phyloP scores from a whole-genome alignment of 2,888 invertebrate species.

The Lutraria lutraria region DNA sequence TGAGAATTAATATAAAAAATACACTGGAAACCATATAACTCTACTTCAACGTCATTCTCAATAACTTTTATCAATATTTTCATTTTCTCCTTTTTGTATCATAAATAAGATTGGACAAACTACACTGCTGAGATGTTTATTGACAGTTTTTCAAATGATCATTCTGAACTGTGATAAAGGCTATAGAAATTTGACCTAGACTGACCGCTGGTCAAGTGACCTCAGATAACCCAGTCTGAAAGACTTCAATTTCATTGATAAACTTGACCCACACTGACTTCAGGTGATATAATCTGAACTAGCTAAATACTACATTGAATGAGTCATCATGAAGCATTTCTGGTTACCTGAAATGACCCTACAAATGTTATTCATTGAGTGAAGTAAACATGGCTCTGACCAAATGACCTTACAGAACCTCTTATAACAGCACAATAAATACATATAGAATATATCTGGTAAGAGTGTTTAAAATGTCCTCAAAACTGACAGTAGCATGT shows the following conservation, averaged over 20 bases:
- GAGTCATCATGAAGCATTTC: no score
- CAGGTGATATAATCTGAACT: not conserved
- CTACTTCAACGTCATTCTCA: no score
- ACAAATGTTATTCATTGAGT: not conserved
- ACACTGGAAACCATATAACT: no score
- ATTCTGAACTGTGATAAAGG: not conserved
- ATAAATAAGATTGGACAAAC: no score
- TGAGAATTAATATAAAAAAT: no score
- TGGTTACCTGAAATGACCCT: not conserved
- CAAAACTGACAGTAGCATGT: not conserved
- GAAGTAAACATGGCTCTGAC: not conserved
- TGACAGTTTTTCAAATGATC: not conserved
- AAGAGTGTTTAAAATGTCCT: not conserved
- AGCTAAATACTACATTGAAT: no score
- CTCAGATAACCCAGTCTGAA: not conserved
- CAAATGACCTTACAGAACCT: not conserved
- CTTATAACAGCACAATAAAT: not conserved
- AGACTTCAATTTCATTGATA: not conserved
- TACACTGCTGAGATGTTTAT: not conserved
- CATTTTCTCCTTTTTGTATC: no score
- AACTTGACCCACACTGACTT: not conserved
- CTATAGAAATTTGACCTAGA: not conserved
- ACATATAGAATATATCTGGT: not conserved
- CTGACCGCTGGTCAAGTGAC: slow-evolving; percentile 11
- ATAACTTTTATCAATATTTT: no score